Evolutionary conservation across 92 coral and sea anemone species (phyloP).

Genomic region (Umimayanthus kanabou): DNA sequence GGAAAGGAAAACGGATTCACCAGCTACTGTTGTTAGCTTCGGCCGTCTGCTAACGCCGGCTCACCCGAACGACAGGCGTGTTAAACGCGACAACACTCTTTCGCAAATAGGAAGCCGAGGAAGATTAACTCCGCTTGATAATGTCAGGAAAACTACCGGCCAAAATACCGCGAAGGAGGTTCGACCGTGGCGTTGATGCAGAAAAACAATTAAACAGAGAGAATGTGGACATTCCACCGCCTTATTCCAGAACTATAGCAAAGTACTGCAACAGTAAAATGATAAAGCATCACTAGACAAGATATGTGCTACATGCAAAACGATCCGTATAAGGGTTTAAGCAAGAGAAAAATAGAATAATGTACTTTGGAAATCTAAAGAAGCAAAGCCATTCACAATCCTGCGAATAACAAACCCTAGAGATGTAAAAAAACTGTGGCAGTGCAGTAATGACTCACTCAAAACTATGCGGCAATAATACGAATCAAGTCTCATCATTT

Average conservation of each 20-base stretch:
- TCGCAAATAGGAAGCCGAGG: background rate
- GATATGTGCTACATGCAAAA: background rate
- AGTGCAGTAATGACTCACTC: background rate
- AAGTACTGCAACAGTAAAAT: background rate
- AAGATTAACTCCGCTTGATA: constrained; percentile 8
- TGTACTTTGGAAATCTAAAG: background rate
- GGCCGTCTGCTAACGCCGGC: constrained; percentile 5
- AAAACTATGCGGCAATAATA: background rate
- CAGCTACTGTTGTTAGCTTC: background rate
- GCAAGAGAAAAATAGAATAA: no score
- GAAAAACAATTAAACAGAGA: background rate
- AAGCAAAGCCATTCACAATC: background rate
- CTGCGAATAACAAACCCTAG: background rate
- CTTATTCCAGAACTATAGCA: background rate
- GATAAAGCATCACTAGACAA: background rate
- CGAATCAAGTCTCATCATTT: background rate
- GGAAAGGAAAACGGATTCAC: background rate
- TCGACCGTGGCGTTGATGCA: background rate
- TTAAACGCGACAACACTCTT: background rate
- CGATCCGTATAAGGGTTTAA: background rate
- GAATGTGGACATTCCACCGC: background rate
- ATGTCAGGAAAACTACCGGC: background rate
- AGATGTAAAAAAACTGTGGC: background rate
- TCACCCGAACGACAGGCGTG: background rate
- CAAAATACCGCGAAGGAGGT: background rate